Evolutionary conservation across 2,797 vertebrate genomes (phyloP).

Genomic region (Oophaga sylvatica): DNA sequence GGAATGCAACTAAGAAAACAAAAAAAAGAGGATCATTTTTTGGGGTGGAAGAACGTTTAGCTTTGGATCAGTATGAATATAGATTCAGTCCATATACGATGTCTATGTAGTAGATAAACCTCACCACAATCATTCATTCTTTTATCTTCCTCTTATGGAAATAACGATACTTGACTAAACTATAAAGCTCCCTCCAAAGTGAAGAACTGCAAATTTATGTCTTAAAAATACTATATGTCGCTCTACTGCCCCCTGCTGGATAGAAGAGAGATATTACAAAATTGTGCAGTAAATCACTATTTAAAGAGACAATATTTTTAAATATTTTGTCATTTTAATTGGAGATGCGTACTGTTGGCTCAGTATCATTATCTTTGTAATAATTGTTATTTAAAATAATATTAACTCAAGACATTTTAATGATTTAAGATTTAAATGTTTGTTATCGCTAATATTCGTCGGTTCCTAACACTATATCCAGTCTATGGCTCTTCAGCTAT

Average conservation of each 20-base stretch:
- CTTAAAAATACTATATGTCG: neutral
- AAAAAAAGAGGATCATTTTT: neutral
- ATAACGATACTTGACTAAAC: conserved; percentile 56
- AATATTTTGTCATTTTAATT: conserved; percentile 14
- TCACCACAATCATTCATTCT: conserved; percentile 45
- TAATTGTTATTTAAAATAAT: neutral
- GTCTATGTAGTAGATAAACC: conserved; percentile 40
- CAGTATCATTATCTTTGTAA: neutral
- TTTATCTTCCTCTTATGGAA: conserved; percentile 48
- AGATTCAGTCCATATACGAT: neutral
- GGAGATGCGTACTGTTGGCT: neutral
- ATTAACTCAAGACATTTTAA: neutral
- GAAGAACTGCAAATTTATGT: conserved; percentile 1
- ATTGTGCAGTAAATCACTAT: neutral
- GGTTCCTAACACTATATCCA: neutral
- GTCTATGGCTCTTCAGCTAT: neutral
- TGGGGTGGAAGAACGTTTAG: neutral
- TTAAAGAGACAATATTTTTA: neutral
- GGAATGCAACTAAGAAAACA: neutral
- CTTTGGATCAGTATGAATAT: neutral
- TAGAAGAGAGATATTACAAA: neutral
- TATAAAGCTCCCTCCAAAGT: conserved; percentile 12
- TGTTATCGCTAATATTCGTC: neutral
- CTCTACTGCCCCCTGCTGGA: conserved; percentile 58
- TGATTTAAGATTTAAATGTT: neutral